A percentile compares a stretch with the other conserved stretches of the same genome.
Evolutionary conservation across 2,797 vertebrate species (phyloP).

Genomic region (Delichon dasypus): DNA sequence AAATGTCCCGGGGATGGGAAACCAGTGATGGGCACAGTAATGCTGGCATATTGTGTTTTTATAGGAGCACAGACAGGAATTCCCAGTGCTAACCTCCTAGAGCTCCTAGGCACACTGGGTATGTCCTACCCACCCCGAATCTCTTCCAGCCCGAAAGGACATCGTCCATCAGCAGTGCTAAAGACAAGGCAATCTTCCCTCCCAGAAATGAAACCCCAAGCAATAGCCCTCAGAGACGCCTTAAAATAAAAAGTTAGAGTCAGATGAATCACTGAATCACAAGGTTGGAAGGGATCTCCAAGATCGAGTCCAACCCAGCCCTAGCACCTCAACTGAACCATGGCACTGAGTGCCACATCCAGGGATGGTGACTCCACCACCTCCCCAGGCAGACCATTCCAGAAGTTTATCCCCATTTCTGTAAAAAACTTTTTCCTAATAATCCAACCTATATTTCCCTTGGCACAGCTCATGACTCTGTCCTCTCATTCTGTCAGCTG

Average conservation of each 20-base stretch:
- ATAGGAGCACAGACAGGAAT: not conserved
- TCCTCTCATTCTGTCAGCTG: not conserved
- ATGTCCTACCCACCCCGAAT: not conserved
- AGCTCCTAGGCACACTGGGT: not conserved
- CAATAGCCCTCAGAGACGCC: not conserved
- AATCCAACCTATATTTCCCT: not conserved
- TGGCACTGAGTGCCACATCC: not conserved
- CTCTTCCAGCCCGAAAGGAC: not conserved
- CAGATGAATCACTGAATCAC: not conserved
- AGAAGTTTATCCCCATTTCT: not conserved
- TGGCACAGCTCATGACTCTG: not conserved
- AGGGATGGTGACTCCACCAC: not conserved
- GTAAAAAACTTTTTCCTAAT: not conserved
- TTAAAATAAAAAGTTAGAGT: not conserved
- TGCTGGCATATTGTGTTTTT: accelerated
- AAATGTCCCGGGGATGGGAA: accelerated
- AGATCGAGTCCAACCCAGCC: not conserved
- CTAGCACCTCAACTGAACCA: not conserved
- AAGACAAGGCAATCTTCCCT: not conserved
- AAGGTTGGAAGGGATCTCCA: not conserved
- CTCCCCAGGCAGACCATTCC: not conserved
- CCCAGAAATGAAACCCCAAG: not conserved
- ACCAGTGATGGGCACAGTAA: not conserved
- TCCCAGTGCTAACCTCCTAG: not conserved
- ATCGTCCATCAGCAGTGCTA: not conserved